phyloP scores from a whole-genome alignment of 2,888 invertebrate genomes.

The Gandaritis pyraliata region DNA sequence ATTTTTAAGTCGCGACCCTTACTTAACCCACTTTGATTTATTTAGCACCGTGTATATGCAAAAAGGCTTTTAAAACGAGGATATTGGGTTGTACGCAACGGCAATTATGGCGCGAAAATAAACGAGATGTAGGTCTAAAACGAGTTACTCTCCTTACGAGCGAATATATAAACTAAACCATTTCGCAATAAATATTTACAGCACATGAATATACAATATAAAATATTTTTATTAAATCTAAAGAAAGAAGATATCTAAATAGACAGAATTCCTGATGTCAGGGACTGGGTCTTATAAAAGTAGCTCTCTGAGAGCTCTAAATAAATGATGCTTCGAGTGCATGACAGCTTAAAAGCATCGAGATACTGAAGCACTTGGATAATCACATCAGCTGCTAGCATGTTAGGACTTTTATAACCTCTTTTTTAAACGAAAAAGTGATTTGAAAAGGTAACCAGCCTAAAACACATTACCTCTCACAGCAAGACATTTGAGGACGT shows the following conservation, averaged over 20 bases:
- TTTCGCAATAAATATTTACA: too few relatives aligned
- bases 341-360: conserved; percentile 10
- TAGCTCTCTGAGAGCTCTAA: conserved; percentile 16
- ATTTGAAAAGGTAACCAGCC: too few relatives aligned
- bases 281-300: conserved; percentile 10
- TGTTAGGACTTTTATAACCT: too few relatives aligned
- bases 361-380: too few relatives aligned
- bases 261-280: conserved; percentile 18
- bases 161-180: neutral
- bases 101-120: conserved; percentile 18
- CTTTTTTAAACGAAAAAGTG: too few relatives aligned
- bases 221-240: too few relatives aligned
- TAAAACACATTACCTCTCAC: too few relatives aligned
- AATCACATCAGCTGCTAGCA: neutral
- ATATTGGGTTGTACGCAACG: conserved; percentile 14
- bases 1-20: too few relatives aligned
- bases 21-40: neutral
- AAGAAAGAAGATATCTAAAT: conserved; percentile 6
- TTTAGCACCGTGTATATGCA: neutral
- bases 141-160: neutral
- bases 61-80: conserved; percentile 8
- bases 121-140: conserved; percentile 7
- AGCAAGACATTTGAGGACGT: too few relatives aligned
- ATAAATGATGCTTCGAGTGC: conserved; percentile 21
- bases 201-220: too few relatives aligned